Base-by-base conservation (phyloP, 2,888 invertebrate genomes). In the Torymus tubicola region DNA sequence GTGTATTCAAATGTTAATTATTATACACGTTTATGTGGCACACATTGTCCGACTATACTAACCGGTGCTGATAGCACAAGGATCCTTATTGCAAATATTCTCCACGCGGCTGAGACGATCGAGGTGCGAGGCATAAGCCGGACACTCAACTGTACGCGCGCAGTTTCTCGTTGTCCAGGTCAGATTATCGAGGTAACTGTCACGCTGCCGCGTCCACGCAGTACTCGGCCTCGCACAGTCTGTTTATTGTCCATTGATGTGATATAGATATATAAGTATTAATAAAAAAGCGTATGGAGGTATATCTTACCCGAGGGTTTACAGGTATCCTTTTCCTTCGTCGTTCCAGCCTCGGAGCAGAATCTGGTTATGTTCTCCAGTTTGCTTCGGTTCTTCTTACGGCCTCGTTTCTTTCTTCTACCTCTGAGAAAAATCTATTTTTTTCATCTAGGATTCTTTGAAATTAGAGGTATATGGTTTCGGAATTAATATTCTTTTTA, bases 71-170 rank as follows among this genome's bases (percentile, higher is more conserved):
- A 55, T 13, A 21, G 16, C 8, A 16, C 64, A 58, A 16, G 72
- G 57, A 60, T 77, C 58, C 14, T n/a, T n/a, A n/a, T 18, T 53
- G 63, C 75, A 42, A 42, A 67, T 14, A 16, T 78, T 71, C 16
- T 78, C 67, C 16, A 74, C 18, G 3, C 74, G 70, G 8, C 42
- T 77, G 13, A 73, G n/a, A 2, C 81, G 64, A n/a, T 65, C 63
- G 13, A 64, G 31, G 55, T 75, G 74, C 16, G 78, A 71, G 0
- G 64, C 24, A n/a, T 72, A 76, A 5, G n/a, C 72, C 3, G 79
- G 76, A 53, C 65, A 64, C 2, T 72, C 72, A 13, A 14, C 10
- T 1, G 65, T 63, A 2, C 14, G 14, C 2, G 10, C 52, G 8
- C 72, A 63, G 3, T n/a, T 24, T 14, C 14, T 13, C 2, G 12